phyloP scores from a whole-genome alignment of 2,113 vertebrate species.

The Takifugu flavidus region DNA sequence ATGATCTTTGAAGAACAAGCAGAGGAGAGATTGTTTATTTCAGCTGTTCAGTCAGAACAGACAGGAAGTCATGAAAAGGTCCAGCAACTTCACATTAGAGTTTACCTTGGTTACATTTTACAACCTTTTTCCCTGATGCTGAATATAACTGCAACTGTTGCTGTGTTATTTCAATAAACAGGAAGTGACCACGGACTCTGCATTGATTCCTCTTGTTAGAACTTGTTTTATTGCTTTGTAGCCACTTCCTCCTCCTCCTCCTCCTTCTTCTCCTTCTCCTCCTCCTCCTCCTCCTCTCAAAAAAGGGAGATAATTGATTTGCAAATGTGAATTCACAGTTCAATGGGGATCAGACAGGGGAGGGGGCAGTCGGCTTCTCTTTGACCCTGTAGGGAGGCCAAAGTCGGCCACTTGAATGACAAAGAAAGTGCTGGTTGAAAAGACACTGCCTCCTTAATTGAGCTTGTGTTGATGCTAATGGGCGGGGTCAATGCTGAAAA shows the following conservation, averaged over 20 bases:
- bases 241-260: background rate
- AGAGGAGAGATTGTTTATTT: slow-evolving; percentile 1
- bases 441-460: slow-evolving; percentile 55
- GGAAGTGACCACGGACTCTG: too few species aligned
- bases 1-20: slow-evolving; percentile 23
- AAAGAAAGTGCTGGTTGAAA: slow-evolving; percentile 63
- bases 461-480: slow-evolving; percentile 51
- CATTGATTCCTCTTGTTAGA: too few species aligned
- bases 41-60: too few species aligned
- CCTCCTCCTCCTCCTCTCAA: slow-evolving; percentile 17
- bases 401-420: slow-evolving; percentile 70
- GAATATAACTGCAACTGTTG: slow-evolving; percentile 26
- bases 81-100: slow-evolving; percentile 41
- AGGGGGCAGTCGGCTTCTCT: slow-evolving; percentile 50
- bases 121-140: slow-evolving; percentile 13
- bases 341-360: slow-evolving; percentile 53
- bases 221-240: background rate
- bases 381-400: slow-evolving; percentile 59
- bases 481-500: slow-evolving; percentile 49
- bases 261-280: slow-evolving; percentile 17
- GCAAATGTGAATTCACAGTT: slow-evolving; percentile 73
- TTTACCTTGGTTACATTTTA: slow-evolving; percentile 54
- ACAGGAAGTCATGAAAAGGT: slow-evolving; percentile 8
- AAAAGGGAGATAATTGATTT: slow-evolving; percentile 75
- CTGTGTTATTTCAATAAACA: too few species aligned